phyloP scores from a whole-genome alignment of 1,140 invertebrate genomes.

The Saccostrea echinata region DNA sequence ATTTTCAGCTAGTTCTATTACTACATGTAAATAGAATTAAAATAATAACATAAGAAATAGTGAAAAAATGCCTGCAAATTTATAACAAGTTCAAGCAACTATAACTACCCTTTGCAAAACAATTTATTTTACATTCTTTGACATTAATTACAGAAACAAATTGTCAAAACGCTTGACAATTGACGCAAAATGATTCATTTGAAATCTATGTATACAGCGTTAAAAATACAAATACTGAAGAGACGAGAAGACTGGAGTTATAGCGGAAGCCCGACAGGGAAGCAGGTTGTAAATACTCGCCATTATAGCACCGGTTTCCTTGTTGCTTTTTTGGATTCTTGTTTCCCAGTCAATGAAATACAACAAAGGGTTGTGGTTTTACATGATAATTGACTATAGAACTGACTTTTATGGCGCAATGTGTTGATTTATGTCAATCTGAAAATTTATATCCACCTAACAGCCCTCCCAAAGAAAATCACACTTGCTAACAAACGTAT shows the following conservation, averaged over 20 bases:
- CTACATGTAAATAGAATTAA: too few species aligned
- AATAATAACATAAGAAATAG: too few species aligned
- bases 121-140: too few species aligned
- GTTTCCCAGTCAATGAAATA: neutral
- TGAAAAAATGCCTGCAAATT: too few species aligned
- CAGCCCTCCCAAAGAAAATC: too few species aligned
- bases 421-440: neutral
- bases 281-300: neutral
- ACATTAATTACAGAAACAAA: too few species aligned
- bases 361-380: neutral
- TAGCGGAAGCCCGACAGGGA: neutral
- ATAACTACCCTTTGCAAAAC: too few species aligned
- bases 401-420: neutral
- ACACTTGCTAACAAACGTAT: too few species aligned
- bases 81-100: too few species aligned
- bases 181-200: neutral
- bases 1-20: too few species aligned
- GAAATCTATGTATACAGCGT: neutral
- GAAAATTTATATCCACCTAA: too few species aligned
- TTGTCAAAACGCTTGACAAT: neutral
- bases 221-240: neutral
- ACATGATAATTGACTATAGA: neutral
- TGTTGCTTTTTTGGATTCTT: neutral
- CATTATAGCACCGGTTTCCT: neutral
- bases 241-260: neutral